Evolutionary conservation across 2,113 vertebrate species (phyloP).

Genomic region (Halichoerus grypus): DNA sequence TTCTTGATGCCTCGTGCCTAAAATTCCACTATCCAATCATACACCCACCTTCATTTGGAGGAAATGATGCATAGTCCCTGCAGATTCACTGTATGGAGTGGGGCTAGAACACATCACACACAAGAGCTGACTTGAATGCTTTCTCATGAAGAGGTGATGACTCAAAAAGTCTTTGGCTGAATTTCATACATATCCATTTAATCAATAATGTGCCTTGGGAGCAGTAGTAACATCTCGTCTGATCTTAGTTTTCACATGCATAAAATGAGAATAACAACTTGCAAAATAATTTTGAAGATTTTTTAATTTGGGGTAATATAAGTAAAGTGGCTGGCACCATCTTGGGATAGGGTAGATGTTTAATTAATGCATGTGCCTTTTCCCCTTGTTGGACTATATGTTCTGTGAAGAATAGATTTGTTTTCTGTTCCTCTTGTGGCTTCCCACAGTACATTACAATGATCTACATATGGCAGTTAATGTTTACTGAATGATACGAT

Average conservation of each 20-base stretch:
- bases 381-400: neutral
- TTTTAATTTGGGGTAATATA: neutral
- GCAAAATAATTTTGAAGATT: neutral
- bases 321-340: neutral
- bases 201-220: neutral
- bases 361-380: neutral
- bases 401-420: neutral
- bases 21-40: neutral
- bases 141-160: neutral
- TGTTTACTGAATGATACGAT: slow-evolving; percentile 1
- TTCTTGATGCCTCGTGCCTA: neutral
- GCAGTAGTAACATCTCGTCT: neutral
- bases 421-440: neutral
- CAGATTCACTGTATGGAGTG: neutral
- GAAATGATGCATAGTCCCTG: neutral
- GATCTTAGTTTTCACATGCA: neutral
- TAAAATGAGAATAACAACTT: neutral
- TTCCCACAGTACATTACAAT: neutral
- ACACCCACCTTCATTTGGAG: neutral
- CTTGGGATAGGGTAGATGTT: neutral
- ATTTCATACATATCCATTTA: neutral
- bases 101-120: rapidly evolving
- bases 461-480: neutral
- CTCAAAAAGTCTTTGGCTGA: neutral
- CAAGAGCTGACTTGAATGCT: neutral